A percentile compares a stretch with the other conserved stretches of the same genome.
Conservation (phyloP, 2,113 vertebrate species). For the Apodemus speciosus region DNA sequence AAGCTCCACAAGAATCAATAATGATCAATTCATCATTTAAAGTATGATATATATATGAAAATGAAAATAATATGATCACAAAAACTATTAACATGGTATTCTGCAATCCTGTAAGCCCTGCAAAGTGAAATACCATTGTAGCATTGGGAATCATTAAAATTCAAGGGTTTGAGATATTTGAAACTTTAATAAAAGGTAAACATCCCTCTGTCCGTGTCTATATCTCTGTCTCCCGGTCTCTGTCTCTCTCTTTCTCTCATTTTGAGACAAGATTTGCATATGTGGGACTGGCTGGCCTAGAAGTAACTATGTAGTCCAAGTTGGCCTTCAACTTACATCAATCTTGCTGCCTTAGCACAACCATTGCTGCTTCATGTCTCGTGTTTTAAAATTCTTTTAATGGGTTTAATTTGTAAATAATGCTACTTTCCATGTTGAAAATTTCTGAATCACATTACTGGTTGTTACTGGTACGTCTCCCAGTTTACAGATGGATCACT, state of each 20-base stretch:
- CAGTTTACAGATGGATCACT: slow-evolving; percentile 48
- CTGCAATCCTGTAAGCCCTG: background rate
- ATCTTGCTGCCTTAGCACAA: background rate
- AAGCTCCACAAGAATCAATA: slow-evolving; percentile 22
- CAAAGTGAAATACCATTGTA: background rate
- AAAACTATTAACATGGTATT: slow-evolving; percentile 9
- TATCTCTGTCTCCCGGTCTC: background rate
- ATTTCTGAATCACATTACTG: slow-evolving; percentile 49
- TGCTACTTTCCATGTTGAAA: slow-evolving; percentile 22
- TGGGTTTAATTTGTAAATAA: slow-evolving; percentile 45
- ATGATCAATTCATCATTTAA: slow-evolving; percentile 45
- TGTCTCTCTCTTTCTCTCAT: background rate
- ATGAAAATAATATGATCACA: slow-evolving; percentile 16
- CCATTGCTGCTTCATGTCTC: background rate
- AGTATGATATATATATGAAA: slow-evolving; percentile 19
- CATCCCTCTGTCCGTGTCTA: background rate
- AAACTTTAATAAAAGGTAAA: slow-evolving; percentile 44
- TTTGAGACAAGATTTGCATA: background rate
- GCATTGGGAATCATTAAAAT: slow-evolving; percentile 19
- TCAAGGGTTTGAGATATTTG: slow-evolving; percentile 28
- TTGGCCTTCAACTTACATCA: background rate
- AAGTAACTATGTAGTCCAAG: background rate
- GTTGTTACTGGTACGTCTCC: slow-evolving; percentile 8
- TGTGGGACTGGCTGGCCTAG: background rate
- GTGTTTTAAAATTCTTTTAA: slow-evolving; percentile 53